Base-by-base conservation (phyloP, 1,140 invertebrate genomes). In the Drosophila pachea region DNA sequence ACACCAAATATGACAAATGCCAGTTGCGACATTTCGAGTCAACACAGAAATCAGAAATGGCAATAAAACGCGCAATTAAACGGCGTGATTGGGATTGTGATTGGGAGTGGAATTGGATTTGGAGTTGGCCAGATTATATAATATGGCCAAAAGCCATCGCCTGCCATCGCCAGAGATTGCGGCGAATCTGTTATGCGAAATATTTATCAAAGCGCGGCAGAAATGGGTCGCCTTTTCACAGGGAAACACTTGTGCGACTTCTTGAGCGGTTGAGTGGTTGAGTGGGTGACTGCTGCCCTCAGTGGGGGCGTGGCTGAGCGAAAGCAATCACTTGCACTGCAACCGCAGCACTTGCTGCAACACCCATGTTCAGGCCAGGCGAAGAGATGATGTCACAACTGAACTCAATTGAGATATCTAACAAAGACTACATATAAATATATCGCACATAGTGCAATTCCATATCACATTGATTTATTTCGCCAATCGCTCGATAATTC, bases 1-100 rank as follows among this genome's bases (percentile, higher is more conserved):
- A 71, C 71, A 68, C 79, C 79, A 83, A 83, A 83, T 83, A 83
- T 84, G 79, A 86, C 81, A 84, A 83, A 83, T 84, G 79, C 76
- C 79, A 79, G 73, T 79, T 83, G 79, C 79, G 66, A 73, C 77
- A 86, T 69, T 86, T 75, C 22, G 22, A 56, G 48, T 36, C n/a
- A 78, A 33, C 52, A 56, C 35, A 33, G 54, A 47, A 38, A 43
- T 31, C 71, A 65, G 86, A 84, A 76, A 86, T 76, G 76, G 79
- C 81, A 61, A 76, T 64, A 76, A n/a, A n/a, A n/a, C n/a, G n/a
- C n/a, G n/a, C n/a, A n/a, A n/a, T n/a, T n/a, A n/a, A n/a, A n/a
- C n/a, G n/a, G n/a, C n/a, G 22, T 53, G 61, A 38, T 53, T 45
- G 62, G 11, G 59, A 60, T 68, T 70, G 60, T 40, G 31, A 55